Conservation (phyloP, 1,140 invertebrate species). For the Drosophila takahashii region DNA sequence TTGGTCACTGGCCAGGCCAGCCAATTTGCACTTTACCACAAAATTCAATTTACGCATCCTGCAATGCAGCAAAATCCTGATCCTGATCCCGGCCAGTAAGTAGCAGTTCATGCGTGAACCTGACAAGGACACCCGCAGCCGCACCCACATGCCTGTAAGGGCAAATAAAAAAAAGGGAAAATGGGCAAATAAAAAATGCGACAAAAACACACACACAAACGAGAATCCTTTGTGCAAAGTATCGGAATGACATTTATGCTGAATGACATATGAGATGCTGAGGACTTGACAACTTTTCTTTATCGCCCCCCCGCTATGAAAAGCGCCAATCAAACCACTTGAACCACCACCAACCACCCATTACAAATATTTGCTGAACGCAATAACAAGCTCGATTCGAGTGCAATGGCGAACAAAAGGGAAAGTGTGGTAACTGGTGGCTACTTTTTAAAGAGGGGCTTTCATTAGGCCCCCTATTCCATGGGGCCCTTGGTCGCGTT, state of each 20-base stretch:
- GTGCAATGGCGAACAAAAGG: conserved; percentile 10
- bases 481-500: conserved; percentile 26
- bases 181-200: conserved; percentile 22
- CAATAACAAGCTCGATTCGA: conserved; percentile 36
- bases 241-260: conserved; percentile 56
- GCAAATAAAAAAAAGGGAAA: conserved; percentile 23
- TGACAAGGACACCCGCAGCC: conserved; percentile 53
- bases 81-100: conserved; percentile 24
- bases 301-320: conserved; percentile 5
- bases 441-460: not conserved
- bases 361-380: conserved; percentile 42
- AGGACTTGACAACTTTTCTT: conserved; percentile 44
- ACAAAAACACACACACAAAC: conserved; percentile 13
- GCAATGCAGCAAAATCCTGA: conserved; percentile 43
- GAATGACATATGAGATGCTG: conserved; percentile 41
- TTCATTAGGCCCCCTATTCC: conserved; percentile 24
- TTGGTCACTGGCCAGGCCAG: conserved; percentile 8
- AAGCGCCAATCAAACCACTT: not conserved
- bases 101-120: conserved; percentile 58
- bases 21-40: conserved; percentile 51
- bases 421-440: conserved; percentile 41
- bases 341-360: conserved; percentile 12
- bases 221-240: conserved; percentile 39
- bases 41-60: conserved; percentile 64
- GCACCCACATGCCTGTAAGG: conserved; percentile 1